These are phyloP conservation scores for Caenorhabditis uteleia DNA, from an alignment of 2,888 invertebrate genomes.

Conservation along the genomic window DNA sequence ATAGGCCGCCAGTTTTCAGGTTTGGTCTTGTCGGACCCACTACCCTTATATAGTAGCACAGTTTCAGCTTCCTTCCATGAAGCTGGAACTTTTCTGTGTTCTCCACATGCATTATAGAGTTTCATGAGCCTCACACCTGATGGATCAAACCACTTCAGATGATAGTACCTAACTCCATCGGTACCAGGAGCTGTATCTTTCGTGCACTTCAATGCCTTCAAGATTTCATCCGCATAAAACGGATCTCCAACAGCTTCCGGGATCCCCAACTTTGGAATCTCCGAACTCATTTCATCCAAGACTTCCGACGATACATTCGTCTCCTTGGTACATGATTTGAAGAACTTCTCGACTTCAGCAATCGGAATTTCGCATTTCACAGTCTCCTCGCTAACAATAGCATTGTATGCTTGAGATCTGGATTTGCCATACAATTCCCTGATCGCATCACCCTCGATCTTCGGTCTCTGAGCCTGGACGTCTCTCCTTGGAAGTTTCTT, in stretches of 20 bases:
- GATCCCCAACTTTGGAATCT: background rate
- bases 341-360: slow-evolving; percentile 3
- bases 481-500: background rate
- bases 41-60: slow-evolving; percentile 1
- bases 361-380: slow-evolving; percentile 5
- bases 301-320: slow-evolving; percentile 8
- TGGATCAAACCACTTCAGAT: slow-evolving; percentile 4
- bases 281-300: slow-evolving; percentile 1
- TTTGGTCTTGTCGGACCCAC: background rate
- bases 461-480: too few species aligned
- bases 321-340: background rate
- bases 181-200: slow-evolving; percentile 2
- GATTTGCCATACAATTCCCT: too few species aligned
- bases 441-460: too few species aligned
- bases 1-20: slow-evolving; percentile 5
- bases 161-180: background rate
- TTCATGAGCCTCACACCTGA: background rate
- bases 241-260: background rate
- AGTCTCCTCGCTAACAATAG: too few species aligned
- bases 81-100: slow-evolving; percentile 2
- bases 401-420: too few species aligned
- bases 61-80: slow-evolving; percentile 9
- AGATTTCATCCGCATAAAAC: background rate
- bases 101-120: background rate
- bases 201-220: background rate